Evolutionary conservation across 2,888 invertebrate genomes (phyloP), one percentile per base, ranked within the genome.

Genomic region (Plebejus melissa): DNA sequence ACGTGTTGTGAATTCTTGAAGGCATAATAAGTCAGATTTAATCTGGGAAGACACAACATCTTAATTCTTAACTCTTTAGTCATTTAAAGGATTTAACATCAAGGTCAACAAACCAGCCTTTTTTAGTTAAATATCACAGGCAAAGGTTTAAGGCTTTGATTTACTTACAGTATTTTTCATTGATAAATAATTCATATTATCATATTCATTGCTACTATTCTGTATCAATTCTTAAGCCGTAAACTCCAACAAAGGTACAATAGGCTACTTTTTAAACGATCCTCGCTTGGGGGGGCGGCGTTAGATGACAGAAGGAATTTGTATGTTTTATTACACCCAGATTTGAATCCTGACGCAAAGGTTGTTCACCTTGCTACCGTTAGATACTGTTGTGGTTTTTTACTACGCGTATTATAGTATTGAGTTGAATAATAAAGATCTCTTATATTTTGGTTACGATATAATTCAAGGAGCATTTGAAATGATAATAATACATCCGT

Each of bases 291-390:
- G 28, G 54, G 54, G 72, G 72, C 50, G 54, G 77, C 84, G 87
- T 87, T 86, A 87, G 88, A 90, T 88, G 91, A 91, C 88, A 90
- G 88, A 90, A 88, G 89, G 85, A 84, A 81, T 86, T 87, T 84
- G 83, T 86, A 88, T 90, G 88, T 82, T 90, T 90, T 90, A 91
- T 90, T 87, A 83, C 85, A 79, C 81, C 80, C 79, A 81, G 82
- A 81, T 88, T 89, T 88, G 82, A 88, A 88, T 85, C 88, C 88
- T 89, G 88, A 87, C 87, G 88, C 81, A 83, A 81, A 82, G 90
- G 85, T 87, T 85, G 81, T 83, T 83, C 87, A 91, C 87, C 90
- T 80, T 79, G 87, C 89, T 88, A 87, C 89, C 84, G 85, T 82
- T 83, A 86, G 87, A 87, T 84, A 83, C 80, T 80, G 80, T 81